These are phyloP conservation scores for Plagodis pulveraria DNA, from an alignment of 2,888 invertebrate species.

Conservation along the genomic window DNA sequence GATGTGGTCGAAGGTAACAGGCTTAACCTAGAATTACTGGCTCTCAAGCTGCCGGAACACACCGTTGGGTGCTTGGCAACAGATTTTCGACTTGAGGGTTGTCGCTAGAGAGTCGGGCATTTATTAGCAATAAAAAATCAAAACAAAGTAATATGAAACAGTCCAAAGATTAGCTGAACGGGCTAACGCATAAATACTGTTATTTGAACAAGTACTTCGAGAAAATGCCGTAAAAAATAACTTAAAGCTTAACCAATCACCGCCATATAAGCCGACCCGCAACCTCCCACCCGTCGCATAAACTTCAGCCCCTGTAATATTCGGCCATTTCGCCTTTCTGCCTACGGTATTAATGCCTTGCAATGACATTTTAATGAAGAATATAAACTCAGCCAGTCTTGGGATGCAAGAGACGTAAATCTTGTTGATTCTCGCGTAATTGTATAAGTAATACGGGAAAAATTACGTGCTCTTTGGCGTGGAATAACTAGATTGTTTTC, in stretches of 20 bases:
- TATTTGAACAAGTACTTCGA: neutral
- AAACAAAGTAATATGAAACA: too few relatives aligned
- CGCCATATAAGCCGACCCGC: slow-evolving; percentile 38
- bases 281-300: slow-evolving; percentile 48
- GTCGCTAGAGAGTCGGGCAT: too few relatives aligned
- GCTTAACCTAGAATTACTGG: too few relatives aligned
- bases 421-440: slow-evolving; percentile 32
- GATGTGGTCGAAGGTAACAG: too few relatives aligned
- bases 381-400: slow-evolving; percentile 41
- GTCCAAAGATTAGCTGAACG: too few relatives aligned
- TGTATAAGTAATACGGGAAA: slow-evolving; percentile 24
- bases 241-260: slow-evolving; percentile 2
- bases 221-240: neutral
- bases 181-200: too few relatives aligned
- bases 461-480: slow-evolving; percentile 18
- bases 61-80: too few relatives aligned
- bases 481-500: slow-evolving; percentile 21
- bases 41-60: too few relatives aligned
- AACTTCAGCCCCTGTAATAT: slow-evolving; percentile 51
- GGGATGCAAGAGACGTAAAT: slow-evolving; percentile 39
- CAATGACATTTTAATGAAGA: slow-evolving; percentile 56
- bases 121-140: too few relatives aligned
- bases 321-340: slow-evolving; percentile 50
- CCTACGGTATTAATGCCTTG: slow-evolving; percentile 48
- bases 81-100: too few relatives aligned